A percentile compares a stretch with the other conserved stretches of the same genome.
Conservation (phyloP, 2,113 vertebrate genomes). For the Thunnus maccoyii region DNA sequence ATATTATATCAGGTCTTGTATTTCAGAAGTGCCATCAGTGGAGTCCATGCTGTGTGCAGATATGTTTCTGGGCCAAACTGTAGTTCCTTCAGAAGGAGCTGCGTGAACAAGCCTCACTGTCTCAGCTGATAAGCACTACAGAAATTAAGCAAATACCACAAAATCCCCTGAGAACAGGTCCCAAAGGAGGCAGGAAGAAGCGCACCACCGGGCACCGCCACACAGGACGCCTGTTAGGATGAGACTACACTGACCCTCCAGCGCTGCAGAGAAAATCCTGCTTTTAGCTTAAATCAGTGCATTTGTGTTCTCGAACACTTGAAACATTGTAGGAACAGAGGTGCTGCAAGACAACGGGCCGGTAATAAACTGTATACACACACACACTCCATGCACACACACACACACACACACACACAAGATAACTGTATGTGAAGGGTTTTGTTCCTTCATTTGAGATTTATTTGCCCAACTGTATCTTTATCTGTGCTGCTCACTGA, state of each 20-base stretch:
- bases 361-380: constrained; percentile 58
- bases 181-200: constrained; percentile 27
- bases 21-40: constrained; percentile 12
- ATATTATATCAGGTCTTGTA: constrained; percentile 19
- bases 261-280: constrained; percentile 36
- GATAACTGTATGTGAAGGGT: constrained; percentile 72
- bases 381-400: constrained; percentile 36
- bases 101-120: constrained; percentile 12
- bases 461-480: constrained; percentile 83
- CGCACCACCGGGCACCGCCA: neutral
- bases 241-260: constrained; percentile 45
- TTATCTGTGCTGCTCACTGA: constrained; percentile 81
- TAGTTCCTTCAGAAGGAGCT: constrained; percentile 11
- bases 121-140: constrained; percentile 49
- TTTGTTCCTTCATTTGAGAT: constrained; percentile 80
- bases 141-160: constrained; percentile 58
- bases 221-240: constrained; percentile 41
- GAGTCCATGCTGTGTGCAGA: too few species aligned
- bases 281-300: constrained; percentile 52
- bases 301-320: constrained; percentile 47
- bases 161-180: constrained; percentile 43
- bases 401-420: constrained; percentile 31
- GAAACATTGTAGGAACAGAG: constrained; percentile 49
- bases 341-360: constrained; percentile 14
- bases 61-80: constrained; percentile 37